Percentiles rank a stretch among this genome's conserved stretches.
Conservation (phyloP, 2,113 vertebrate genomes). For the Nothocercus nigrocapillus region DNA sequence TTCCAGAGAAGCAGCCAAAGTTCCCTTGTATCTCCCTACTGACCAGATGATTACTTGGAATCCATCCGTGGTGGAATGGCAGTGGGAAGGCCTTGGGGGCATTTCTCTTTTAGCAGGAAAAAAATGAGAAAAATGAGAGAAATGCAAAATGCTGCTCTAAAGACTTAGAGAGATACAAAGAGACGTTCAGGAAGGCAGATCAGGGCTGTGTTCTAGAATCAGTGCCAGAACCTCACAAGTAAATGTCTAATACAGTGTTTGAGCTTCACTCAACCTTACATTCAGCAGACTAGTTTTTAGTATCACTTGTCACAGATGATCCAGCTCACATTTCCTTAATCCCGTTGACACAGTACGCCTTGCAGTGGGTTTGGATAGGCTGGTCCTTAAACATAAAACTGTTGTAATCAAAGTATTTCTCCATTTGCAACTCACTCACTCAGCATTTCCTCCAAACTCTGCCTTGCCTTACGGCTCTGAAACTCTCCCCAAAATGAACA, state of each 20-base stretch:
- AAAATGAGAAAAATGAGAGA: not conserved
- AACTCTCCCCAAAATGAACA: not conserved
- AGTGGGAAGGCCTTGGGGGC: not conserved
- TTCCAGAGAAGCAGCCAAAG: not conserved
- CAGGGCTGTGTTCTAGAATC: not conserved
- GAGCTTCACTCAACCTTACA: not conserved
- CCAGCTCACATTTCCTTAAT: not conserved
- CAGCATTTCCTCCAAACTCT: not conserved
- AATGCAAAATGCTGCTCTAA: not conserved
- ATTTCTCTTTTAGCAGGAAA: not conserved
- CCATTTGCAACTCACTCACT: fast-evolving
- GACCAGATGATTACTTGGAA: not conserved
- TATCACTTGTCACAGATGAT: not conserved
- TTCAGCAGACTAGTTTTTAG: not conserved
- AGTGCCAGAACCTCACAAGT: not conserved
- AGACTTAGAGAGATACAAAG: not conserved
- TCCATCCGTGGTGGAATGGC: not conserved
- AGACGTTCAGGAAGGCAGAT: not conserved
- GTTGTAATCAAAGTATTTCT: not conserved
- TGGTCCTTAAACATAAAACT: not conserved
- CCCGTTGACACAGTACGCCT: not conserved
- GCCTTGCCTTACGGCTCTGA: not conserved
- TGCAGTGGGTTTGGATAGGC: not conserved
- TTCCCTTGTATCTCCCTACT: not conserved
- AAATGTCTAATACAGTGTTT: not conserved